Evolutionary conservation across 2,888 invertebrate genomes (phyloP), one percentile per base, ranked within the genome.

Genomic region (Osmoderma eremita): DNA sequence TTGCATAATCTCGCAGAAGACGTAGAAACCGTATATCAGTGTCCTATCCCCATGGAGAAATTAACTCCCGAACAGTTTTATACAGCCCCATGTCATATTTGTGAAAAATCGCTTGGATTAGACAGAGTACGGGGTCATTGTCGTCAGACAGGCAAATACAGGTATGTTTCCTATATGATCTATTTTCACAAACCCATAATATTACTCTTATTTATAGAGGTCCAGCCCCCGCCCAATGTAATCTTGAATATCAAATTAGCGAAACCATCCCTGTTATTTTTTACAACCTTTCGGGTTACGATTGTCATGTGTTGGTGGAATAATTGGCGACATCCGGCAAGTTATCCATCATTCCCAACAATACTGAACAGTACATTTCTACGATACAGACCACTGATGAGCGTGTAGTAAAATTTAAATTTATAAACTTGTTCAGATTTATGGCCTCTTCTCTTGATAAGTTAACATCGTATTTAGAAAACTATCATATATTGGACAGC

Each of bases 331-430:
- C 3, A 30, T 4, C 30, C 3, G 30, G 30, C 1, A 6, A 30
- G 5, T 30, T 30, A 2, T 4, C 2, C 1, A 6, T 30, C 1
- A 36, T 68, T 17, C 68, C 68, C 6, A 36, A 66, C 13, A 75
- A 70, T 39, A 75, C 74, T 63, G 72, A 75, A 63, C 69, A 70
- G 63, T 73, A 71, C 62, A 73, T 73, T 42, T 73, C 70, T 62
- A 72, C 68, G 2, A 73, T 72, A 69, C 56, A 70, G 17, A 42
- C 71, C 18, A 39, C 65, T 45, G 67, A 61, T 18, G 70, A 61
- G 2, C 20, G 36, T 3, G 48, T 8, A 4, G 70, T 6, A 36
- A 67, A 15, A 70, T 73, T 24, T 61, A 72, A 56, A 75, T 75
- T 56, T 67, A 74, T 30, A 1, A 73, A 75, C 67, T 71, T 67